phyloP scores from a whole-genome alignment of 1,140 invertebrate genomes.

The Mylabris phalerata region DNA sequence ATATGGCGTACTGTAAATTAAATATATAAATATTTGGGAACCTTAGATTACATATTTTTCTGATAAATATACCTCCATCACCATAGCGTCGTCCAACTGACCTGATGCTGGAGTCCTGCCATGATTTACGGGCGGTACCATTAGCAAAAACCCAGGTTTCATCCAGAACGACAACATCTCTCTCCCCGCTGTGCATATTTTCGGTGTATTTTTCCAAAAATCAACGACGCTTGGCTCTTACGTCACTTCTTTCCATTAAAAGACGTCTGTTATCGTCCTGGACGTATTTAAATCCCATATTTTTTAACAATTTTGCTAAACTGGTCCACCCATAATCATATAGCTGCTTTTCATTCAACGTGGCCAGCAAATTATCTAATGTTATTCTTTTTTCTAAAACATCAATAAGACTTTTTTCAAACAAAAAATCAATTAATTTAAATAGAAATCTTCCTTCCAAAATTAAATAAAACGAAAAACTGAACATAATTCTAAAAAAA shows the following conservation, averaged over 20 bases:
- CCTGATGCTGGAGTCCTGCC: not conserved
- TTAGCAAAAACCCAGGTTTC: conserved; percentile 2
- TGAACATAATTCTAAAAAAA: no score
- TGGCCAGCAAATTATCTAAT: no score
- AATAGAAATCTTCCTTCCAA: no score
- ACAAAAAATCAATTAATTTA: no score
- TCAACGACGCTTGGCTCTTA: not conserved
- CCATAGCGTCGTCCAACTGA: not conserved
- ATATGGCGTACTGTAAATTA: not conserved
- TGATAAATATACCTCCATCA: not conserved
- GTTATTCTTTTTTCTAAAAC: no score
- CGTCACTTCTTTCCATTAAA: not conserved
- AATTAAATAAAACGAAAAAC: no score
- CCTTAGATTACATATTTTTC: no score
- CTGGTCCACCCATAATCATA: not conserved
- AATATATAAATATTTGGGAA: not conserved
- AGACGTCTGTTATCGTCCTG: not conserved
- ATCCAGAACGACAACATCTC: not conserved
- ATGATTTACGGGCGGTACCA: not conserved
- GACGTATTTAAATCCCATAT: not conserved
- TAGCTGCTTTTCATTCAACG: no score
- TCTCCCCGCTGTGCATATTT: not conserved
- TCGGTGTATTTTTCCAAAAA: not conserved
- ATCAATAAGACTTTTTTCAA: no score
- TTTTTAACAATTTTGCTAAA: not conserved